Conservation (phyloP, 2,113 vertebrate species). For the Tonatia bakeri region DNA sequence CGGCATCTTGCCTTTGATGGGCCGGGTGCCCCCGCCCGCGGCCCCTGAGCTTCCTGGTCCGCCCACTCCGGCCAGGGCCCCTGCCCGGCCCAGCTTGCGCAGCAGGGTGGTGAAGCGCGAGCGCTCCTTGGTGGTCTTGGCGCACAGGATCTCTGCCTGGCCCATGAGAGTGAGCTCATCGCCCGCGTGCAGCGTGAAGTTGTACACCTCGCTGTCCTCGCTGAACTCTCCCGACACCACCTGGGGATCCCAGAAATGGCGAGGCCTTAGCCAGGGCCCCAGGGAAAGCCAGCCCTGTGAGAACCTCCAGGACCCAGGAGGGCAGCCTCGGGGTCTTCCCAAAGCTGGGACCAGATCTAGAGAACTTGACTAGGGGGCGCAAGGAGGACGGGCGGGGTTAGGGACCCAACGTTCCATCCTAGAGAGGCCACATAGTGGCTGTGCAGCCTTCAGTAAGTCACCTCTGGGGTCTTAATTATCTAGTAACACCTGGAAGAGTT, state of each 20-base stretch:
- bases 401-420: not conserved
- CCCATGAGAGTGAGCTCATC: constrained; percentile 99
- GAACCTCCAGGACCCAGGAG: not conserved
- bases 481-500: not conserved
- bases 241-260: constrained; percentile 73
- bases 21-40: constrained; percentile 44
- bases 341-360: not conserved
- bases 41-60: not conserved
- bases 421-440: not conserved
- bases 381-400: too few species aligned
- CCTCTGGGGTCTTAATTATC: not conserved
- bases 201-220: constrained; percentile 99
- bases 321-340: not conserved
- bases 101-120: constrained; percentile 92
- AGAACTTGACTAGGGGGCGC: not conserved
- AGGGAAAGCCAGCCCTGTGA: not conserved
- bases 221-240: constrained; percentile 99
- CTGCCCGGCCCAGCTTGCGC: constrained; percentile 90
- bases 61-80: constrained; percentile 68
- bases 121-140: constrained; percentile 92
- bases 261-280: not conserved
- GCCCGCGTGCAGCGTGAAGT: constrained; percentile 96
- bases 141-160: constrained; percentile 96
- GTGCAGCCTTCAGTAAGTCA: not conserved
- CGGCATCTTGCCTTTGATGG: constrained; percentile 91